phyloP scores from a whole-genome alignment of 2,797 vertebrate species.

The Zalophus californianus region DNA sequence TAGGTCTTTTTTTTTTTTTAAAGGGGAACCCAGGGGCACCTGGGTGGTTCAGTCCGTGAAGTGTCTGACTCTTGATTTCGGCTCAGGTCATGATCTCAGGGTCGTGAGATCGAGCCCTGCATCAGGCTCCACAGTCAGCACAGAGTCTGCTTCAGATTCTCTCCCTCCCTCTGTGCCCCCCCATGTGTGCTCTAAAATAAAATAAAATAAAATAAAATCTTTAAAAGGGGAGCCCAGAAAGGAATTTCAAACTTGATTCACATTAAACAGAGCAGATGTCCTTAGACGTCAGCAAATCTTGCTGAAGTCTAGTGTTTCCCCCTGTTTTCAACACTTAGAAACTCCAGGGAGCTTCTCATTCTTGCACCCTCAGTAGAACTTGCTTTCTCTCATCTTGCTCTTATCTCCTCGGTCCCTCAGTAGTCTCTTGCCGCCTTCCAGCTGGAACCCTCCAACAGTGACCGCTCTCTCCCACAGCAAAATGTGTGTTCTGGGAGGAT shows the following conservation, averaged over 20 bases:
- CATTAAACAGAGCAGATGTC: neutral
- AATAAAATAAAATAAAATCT: neutral
- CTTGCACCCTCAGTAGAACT: neutral
- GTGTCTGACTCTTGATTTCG: neutral
- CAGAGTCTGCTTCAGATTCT: neutral
- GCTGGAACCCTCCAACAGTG: neutral
- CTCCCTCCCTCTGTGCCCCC: neutral
- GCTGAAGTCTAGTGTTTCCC: neutral
- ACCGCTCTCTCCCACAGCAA: neutral
- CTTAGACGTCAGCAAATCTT: neutral
- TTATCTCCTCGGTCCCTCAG: neutral
- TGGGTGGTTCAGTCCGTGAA: neutral
- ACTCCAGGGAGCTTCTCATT: neutral
- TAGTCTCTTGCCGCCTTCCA: neutral
- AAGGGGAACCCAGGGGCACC: neutral
- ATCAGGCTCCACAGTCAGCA: rapidly evolving
- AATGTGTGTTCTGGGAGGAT: neutral
- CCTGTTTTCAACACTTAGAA: neutral
- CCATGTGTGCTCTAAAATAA: neutral
- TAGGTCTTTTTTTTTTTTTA: neutral
- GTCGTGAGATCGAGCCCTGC: neutral
- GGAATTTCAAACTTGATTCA: neutral
- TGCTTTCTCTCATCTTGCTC: neutral
- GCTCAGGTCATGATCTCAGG: neutral
- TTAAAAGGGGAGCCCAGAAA: neutral